Evolutionary conservation across 2,888 invertebrate genomes (phyloP).

Genomic region (Aleiodes testaceus): DNA sequence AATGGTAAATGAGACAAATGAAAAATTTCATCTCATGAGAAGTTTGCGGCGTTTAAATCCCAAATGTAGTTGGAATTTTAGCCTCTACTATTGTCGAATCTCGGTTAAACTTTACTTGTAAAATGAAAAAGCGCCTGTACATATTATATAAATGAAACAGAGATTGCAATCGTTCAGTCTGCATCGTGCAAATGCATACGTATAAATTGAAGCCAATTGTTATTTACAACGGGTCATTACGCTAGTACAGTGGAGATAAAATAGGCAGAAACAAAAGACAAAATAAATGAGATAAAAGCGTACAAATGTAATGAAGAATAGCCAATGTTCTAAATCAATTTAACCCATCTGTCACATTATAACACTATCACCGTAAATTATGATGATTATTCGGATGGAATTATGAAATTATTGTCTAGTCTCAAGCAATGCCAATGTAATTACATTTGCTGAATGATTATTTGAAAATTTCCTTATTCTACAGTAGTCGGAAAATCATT

Average conservation of each 20-base stretch:
- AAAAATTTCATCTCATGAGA: too few species aligned
- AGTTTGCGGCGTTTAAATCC: too few species aligned
- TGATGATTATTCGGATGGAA: too few species aligned
- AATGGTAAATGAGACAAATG: too few species aligned
- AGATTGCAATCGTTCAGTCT: constrained; percentile 29
- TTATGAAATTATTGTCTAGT: too few species aligned
- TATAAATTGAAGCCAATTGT: constrained; percentile 62
- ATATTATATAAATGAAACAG: background rate
- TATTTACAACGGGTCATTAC: constrained; percentile 67
- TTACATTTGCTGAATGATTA: constrained; percentile 1
- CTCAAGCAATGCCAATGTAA: too few species aligned
- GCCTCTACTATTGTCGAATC: too few species aligned
- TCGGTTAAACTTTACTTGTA: too few species aligned
- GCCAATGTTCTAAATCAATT: background rate
- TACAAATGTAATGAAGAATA: constrained; percentile 43
- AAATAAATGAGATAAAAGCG: constrained; percentile 47
- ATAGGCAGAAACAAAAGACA: constrained; percentile 38
- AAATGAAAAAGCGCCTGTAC: background rate
- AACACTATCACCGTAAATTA: too few species aligned
- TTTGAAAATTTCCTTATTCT: constrained; percentile 17
- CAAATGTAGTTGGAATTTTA: too few species aligned
- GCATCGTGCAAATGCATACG: constrained; percentile 48
- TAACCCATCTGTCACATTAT: too few species aligned
- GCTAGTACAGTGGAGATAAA: constrained; percentile 50
- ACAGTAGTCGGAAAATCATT: background rate